Evolutionary conservation across 2,113 vertebrate genomes (phyloP).

Genomic region (Recurvirostra avosetta): DNA sequence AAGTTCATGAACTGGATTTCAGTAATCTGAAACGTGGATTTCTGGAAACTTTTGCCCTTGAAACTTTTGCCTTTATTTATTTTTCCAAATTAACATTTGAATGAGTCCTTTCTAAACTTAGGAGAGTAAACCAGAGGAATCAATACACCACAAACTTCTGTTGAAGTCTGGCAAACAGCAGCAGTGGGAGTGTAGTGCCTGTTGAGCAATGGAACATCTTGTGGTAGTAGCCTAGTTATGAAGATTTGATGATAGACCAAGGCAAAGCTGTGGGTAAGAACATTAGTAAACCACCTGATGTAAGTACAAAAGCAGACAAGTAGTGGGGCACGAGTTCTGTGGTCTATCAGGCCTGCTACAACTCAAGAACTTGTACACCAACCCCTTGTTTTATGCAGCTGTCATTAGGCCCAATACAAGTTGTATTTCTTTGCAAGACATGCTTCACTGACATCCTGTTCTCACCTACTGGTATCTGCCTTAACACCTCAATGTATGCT

Average conservation of each 20-base stretch:
- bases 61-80: conserved; percentile 29
- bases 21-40: neutral
- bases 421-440: neutral
- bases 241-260: neutral
- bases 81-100: conserved; percentile 24
- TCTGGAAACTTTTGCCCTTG: conserved; percentile 30
- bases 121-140: conserved; percentile 24
- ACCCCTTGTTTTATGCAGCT: neutral
- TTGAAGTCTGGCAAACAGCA: neutral
- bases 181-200: neutral
- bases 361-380: neutral
- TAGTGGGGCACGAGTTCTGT: neutral
- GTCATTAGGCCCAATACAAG: neutral
- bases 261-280: neutral
- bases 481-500: neutral
- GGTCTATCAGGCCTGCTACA: neutral
- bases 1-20: neutral
- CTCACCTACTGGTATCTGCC: neutral
- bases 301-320: neutral
- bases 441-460: neutral
- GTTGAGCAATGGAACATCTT: neutral
- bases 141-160: neutral
- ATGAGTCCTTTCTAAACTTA: neutral
- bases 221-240: neutral
- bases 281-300: neutral